Evolutionary conservation across 2,113 vertebrate species (phyloP).

Genomic region (Campylomormyrus numenius): DNA sequence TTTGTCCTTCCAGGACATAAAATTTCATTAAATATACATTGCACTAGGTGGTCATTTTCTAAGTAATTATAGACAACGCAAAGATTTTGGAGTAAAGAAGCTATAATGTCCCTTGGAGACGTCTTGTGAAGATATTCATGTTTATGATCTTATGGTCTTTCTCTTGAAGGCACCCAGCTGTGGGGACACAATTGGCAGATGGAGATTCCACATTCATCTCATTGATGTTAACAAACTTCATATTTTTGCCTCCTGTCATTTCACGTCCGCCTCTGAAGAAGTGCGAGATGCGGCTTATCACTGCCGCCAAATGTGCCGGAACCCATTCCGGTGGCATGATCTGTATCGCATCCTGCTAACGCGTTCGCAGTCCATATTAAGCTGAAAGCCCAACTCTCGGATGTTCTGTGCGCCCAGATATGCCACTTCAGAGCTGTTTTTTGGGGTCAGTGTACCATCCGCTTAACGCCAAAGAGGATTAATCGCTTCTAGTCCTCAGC

Average conservation of each 20-base stretch:
- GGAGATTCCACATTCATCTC: background rate
- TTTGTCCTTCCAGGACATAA: background rate
- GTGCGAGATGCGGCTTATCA: background rate
- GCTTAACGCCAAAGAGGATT: background rate
- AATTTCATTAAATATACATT: background rate
- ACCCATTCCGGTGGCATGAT: background rate
- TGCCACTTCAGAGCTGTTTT: background rate
- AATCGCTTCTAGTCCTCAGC: background rate
- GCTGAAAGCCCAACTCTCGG: background rate
- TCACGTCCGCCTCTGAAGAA: background rate
- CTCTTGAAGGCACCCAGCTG: background rate
- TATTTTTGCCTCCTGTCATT: background rate
- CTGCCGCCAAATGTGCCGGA: background rate
- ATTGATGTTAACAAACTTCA: background rate
- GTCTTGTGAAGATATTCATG: background rate
- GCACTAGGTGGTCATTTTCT: background rate
- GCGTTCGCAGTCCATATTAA: background rate
- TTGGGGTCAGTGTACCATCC: conserved; percentile 2
- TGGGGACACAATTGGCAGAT: background rate
- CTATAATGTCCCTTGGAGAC: background rate
- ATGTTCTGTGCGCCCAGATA: background rate
- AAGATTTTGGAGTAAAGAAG: background rate
- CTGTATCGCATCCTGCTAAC: background rate
- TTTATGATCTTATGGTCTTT: background rate
- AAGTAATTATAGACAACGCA: background rate